Base-by-base conservation (phyloP, 2,797 vertebrate species). In the Brachymystax lenok region DNA sequence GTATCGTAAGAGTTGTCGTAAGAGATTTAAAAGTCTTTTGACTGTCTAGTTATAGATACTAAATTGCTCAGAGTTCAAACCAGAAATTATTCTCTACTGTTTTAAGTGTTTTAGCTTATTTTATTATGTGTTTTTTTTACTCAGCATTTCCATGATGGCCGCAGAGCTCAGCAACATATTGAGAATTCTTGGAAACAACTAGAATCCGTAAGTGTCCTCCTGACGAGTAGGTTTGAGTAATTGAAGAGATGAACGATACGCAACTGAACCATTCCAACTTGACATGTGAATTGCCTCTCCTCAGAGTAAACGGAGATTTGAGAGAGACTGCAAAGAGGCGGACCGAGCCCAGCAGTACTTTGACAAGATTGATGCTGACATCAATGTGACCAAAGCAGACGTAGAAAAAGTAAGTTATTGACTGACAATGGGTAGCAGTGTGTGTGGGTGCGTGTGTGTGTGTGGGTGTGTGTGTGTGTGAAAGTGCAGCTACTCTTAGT, bases 161-260 rank as follows among this genome's bases (percentile, higher is more conserved):
- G 98, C 17, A 97, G 97, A 85, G 96, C 98, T 0, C 98, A 99
- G 83, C 98, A 99, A 68, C 96, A 98, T 88, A 97, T 99, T 5
- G 98, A 99, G 89, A 96, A 94, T 30, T 98, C 97, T 79, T 99
- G 97, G 97, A 99, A 99, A 85, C 97, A 99, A 74, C 95, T 99
- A 3, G 98, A 99, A 84, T 95, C 97, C 14, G 98, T 99, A 88
- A 96, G 98, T 92, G 61, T 68, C 16, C 1, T 17, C 28, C 33
- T 51, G 59, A 46, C 2, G 10, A 46, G 40, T 46, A 46, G 40
- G 40, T 46, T 46, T 12, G 40, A 46, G 40, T 46, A 46, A 46
- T 46, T 46, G 40, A 46, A 46, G 10, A 24, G 21, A 21, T 46
- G 40, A 46, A 46, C 10, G 59, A 21, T 24, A 21, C 21, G 24